Evolutionary conservation across 2,888 invertebrate genomes (phyloP).

Genomic region (Aleiodes alternator): DNA sequence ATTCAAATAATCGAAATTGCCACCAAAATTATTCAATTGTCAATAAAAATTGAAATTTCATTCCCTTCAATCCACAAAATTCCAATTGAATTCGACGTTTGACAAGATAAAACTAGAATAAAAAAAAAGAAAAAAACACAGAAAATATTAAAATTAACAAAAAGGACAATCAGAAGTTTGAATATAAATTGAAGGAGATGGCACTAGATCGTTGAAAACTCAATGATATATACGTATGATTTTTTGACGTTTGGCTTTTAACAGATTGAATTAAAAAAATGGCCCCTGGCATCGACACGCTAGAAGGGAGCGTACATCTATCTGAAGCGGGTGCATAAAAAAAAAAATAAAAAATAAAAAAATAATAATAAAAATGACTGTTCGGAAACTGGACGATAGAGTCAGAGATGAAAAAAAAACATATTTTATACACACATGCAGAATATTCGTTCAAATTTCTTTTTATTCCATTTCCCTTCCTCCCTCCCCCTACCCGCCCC

Average conservation of each 20-base stretch:
- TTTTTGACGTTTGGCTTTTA: constrained; percentile 73
- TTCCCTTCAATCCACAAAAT: too few relatives aligned
- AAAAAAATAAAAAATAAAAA: too few relatives aligned
- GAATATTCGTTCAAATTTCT: constrained; percentile 46
- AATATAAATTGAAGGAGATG: constrained; percentile 32
- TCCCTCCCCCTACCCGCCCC: too few relatives aligned
- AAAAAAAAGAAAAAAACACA: neutral
- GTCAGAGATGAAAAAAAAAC: constrained; percentile 45
- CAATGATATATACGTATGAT: constrained; percentile 71
- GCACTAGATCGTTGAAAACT: constrained; percentile 1
- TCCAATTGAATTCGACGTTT: neutral
- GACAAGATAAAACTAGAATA: neutral
- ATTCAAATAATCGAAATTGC: too few relatives aligned
- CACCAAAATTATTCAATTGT: too few relatives aligned
- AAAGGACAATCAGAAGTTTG: constrained; percentile 6
- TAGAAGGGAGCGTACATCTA: constrained; percentile 63
- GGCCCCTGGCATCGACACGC: constrained; percentile 69
- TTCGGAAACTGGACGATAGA: constrained; percentile 56
- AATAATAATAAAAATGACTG: constrained; percentile 59
- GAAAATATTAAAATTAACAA: neutral
- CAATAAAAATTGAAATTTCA: too few relatives aligned
- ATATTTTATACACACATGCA: constrained; percentile 34
- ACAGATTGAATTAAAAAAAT: constrained; percentile 73
- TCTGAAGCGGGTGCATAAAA: constrained; percentile 44
- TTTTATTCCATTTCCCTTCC: constrained; percentile 53